Evolutionary conservation across 2,888 invertebrate species (phyloP).

Genomic region (Trypoxylon attenuatum): DNA sequence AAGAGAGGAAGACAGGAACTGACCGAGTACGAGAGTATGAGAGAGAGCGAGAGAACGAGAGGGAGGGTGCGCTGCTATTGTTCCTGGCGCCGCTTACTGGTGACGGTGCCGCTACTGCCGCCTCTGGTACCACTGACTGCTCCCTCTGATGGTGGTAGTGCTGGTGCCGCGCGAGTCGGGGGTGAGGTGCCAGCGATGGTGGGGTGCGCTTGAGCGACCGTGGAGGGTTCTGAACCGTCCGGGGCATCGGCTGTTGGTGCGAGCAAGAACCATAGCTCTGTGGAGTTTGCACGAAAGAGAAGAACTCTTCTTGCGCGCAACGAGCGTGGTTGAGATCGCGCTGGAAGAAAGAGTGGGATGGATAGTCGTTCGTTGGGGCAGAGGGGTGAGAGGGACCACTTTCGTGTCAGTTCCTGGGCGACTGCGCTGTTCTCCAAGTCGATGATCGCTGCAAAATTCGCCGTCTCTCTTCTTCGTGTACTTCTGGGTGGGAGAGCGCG

Average conservation of each 20-base stretch:
- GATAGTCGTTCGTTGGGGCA: constrained; percentile 12
- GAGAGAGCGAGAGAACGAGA: constrained; percentile 29
- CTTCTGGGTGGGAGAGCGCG: constrained; percentile 23
- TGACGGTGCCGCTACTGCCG: constrained; percentile 31
- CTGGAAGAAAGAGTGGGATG: constrained; percentile 23
- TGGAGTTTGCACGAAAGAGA: too few relatives aligned
- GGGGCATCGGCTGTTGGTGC: constrained; percentile 30
- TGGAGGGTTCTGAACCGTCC: constrained; percentile 36
- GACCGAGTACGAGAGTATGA: too few relatives aligned
- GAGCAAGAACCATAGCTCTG: too few relatives aligned
- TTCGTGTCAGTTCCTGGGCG: constrained; percentile 52
- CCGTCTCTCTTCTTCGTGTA: constrained; percentile 43
- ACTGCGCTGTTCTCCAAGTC: constrained; percentile 54
- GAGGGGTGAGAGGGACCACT: constrained; percentile 43
- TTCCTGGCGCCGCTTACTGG: constrained; percentile 21
- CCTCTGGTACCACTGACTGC: constrained; percentile 19
- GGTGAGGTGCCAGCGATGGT: constrained; percentile 8
- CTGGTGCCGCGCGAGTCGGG: constrained; percentile 10
- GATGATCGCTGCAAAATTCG: constrained; percentile 57
- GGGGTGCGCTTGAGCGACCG: constrained; percentile 27
- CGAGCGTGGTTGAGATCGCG: constrained; percentile 21
- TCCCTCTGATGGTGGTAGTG: constrained; percentile 19
- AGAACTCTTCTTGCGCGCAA: too few relatives aligned
- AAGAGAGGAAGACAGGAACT: constrained; percentile 24
- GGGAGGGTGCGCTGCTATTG: constrained; percentile 28